Evolutionary conservation across 1,140 invertebrate genomes (phyloP).

Genomic region (Caenorhabditis latens): DNA sequence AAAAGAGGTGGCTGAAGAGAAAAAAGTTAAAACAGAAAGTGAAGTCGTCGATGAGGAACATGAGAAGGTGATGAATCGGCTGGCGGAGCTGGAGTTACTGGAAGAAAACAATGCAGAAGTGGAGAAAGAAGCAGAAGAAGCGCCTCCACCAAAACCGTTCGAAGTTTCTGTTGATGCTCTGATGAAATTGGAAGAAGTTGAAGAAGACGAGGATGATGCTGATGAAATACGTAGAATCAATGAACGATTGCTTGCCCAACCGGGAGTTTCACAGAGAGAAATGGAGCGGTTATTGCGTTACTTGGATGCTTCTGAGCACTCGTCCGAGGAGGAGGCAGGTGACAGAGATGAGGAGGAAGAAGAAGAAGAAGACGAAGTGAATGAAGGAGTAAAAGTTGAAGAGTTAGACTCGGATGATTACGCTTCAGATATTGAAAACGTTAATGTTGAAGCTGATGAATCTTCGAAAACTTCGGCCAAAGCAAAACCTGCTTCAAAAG

Average conservation of each 20-base stretch:
- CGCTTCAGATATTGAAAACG: slow-evolving; percentile 9
- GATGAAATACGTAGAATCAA: slow-evolving; percentile 6
- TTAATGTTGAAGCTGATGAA: not conserved
- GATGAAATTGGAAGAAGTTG: not conserved
- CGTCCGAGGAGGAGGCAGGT: not conserved
- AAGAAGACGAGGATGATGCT: slow-evolving; percentile 11
- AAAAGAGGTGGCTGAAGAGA: not conserved
- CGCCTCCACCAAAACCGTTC: not conserved
- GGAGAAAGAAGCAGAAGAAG: not conserved
- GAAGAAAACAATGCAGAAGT: not conserved
- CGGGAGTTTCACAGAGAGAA: slow-evolving; percentile 27
- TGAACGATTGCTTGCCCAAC: slow-evolving; percentile 18
- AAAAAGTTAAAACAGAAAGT: not conserved
- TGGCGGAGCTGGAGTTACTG: not conserved
- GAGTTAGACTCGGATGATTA: slow-evolving; percentile 40
- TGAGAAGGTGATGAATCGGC: not conserved
- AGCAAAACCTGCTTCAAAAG: not conserved
- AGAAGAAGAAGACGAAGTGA: not conserved
- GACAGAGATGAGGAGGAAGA: not conserved
- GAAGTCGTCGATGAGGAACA: not conserved
- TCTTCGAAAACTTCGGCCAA: not conserved
- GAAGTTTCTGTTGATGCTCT: slow-evolving; percentile 1
- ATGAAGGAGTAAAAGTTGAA: not conserved
- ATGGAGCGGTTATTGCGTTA: slow-evolving; percentile 7
- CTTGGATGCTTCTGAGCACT: slow-evolving; percentile 2